Percentiles rank a stretch among this genome's conserved stretches.
These are phyloP conservation scores for Limnephilus lunatus DNA, from an alignment of 2,888 invertebrate genomes.

Conservation along the genomic window DNA sequence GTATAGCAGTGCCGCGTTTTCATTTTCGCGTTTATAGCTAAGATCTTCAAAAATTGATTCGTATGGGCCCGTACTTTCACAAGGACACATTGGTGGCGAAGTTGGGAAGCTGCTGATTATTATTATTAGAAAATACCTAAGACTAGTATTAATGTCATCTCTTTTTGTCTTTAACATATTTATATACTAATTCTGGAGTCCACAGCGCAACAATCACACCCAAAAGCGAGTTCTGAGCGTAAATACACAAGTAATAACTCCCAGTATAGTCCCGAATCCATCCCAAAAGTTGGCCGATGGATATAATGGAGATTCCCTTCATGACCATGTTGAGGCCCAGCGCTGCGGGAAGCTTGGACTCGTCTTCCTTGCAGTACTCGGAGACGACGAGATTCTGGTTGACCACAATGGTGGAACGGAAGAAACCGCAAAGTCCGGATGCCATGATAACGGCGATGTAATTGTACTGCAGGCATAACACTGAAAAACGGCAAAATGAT, in stretches of 20 bases:
- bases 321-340: slow-evolving; percentile 85
- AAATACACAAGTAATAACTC: slow-evolving; percentile 81
- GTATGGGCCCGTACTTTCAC: background rate
- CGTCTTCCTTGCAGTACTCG: slow-evolving; percentile 76
- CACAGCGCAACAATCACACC: slow-evolving; percentile 69
- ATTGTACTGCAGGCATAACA: slow-evolving; percentile 80
- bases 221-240: slow-evolving; percentile 79
- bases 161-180: slow-evolving; percentile 37
- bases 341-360: slow-evolving; percentile 79
- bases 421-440: slow-evolving; percentile 82
- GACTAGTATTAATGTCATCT: background rate
- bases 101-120: background rate
- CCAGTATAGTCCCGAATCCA: slow-evolving; percentile 82
- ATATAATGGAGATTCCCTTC: slow-evolving; percentile 83
- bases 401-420: slow-evolving; percentile 85
- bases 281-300: slow-evolving; percentile 81
- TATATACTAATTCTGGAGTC: slow-evolving; percentile 41
- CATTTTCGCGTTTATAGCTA: background rate
- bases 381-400: slow-evolving; percentile 84
- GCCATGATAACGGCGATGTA: slow-evolving; percentile 76
- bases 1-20: background rate
- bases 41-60: background rate
- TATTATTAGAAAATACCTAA: background rate
- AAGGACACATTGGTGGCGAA: background rate
- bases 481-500: slow-evolving; percentile 70